phyloP scores from a whole-genome alignment of 2,113 vertebrate species.

The Columba livia region DNA sequence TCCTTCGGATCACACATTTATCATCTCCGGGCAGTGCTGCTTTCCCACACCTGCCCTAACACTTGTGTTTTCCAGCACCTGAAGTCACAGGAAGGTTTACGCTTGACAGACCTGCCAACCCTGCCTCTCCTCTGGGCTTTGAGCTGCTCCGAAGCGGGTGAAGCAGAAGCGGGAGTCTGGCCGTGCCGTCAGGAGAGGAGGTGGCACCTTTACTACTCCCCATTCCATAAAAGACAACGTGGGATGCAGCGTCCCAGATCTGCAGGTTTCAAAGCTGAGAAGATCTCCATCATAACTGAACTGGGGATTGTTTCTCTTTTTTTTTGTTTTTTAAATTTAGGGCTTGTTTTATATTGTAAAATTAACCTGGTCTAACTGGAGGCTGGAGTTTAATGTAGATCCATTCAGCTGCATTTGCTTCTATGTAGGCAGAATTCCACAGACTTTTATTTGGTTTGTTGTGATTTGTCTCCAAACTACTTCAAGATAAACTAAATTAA shows the following conservation, averaged over 20 bases:
- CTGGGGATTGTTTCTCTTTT: not conserved
- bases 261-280: not conserved
- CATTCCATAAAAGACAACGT: not conserved
- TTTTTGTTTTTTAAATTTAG: not conserved
- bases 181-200: rapidly evolving
- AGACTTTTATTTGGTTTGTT: not conserved
- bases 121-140: not conserved
- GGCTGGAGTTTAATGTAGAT: not conserved
- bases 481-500: conserved; percentile 17
- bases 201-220: not conserved
- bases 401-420: not conserved
- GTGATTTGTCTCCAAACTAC: not conserved
- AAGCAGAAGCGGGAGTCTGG: not conserved
- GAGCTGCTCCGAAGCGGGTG: not conserved
- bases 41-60: not conserved
- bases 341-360: not conserved
- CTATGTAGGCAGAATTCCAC: not conserved
- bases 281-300: not conserved
- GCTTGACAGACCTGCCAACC: not conserved
- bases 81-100: not conserved
- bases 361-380: not conserved
- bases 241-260: not conserved
- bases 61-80: not conserved
- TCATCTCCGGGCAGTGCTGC: not conserved
- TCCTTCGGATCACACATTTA: not conserved